Evolutionary conservation across 1,140 invertebrate species (phyloP).

Genomic region (Octopus sinensis): DNA sequence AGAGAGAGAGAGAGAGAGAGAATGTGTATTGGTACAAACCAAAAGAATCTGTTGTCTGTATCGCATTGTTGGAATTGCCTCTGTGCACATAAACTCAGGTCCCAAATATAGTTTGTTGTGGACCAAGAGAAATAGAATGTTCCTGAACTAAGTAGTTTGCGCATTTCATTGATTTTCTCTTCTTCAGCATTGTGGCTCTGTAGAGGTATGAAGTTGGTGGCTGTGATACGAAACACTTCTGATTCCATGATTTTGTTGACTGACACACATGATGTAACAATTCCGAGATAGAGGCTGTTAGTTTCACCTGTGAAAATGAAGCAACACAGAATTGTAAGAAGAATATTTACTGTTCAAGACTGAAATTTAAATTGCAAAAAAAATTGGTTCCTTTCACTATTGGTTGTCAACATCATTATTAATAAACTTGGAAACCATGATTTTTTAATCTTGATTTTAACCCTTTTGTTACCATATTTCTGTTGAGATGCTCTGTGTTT

Average conservation of each 20-base stretch:
- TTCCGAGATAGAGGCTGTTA: constrained; percentile 79
- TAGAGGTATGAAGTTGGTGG: constrained; percentile 83
- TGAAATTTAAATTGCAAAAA: too few relatives aligned
- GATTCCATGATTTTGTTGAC: constrained; percentile 89
- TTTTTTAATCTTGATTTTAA: too few relatives aligned
- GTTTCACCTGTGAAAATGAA: constrained; percentile 66
- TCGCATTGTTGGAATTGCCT: constrained; percentile 71
- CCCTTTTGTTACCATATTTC: too few relatives aligned
- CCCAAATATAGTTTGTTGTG: constrained; percentile 63
- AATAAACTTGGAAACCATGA: too few relatives aligned
- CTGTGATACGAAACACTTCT: constrained; percentile 90
- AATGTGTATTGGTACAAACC: constrained; percentile 60
- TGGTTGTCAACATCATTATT: too few relatives aligned
- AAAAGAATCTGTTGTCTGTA: constrained; percentile 94
- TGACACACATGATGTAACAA: constrained; percentile 91
- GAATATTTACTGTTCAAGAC: too few relatives aligned
- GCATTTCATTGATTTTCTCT: constrained; percentile 76
- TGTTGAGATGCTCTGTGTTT: too few relatives aligned
- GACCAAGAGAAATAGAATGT: constrained; percentile 95
- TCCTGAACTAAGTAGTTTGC: constrained; percentile 89
- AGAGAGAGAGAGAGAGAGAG: too few relatives aligned
- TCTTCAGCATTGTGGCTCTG: constrained; percentile 73
- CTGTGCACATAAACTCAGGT: constrained; percentile 91
- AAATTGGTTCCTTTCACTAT: too few relatives aligned
- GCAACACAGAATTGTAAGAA: too few relatives aligned